A percentile compares a stretch with the other conserved stretches of the same genome.
These are phyloP conservation scores for Arctia plantaginis DNA, from an alignment of 2,888 invertebrate species.

Conservation along the genomic window DNA sequence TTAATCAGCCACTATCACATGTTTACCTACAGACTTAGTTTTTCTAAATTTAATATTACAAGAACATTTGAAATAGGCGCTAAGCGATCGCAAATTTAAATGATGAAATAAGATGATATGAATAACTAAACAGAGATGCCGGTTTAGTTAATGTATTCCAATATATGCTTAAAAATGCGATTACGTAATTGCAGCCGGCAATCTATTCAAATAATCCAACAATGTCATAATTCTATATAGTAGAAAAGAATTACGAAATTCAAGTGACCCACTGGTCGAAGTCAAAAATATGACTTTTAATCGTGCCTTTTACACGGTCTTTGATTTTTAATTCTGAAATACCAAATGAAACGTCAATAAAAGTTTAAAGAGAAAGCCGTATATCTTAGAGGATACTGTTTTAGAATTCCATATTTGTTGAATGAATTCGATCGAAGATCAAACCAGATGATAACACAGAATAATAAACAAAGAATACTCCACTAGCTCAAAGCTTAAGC, in stretches of 20 bases:
- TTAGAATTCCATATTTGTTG: background rate
- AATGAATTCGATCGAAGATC: background rate
- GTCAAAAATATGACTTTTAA: background rate
- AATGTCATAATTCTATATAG: conserved; percentile 36
- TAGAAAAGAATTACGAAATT: conserved; percentile 8
- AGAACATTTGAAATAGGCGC: background rate
- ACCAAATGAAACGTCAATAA: background rate
- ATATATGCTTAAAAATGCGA: conserved; percentile 23
- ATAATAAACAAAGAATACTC: background rate
- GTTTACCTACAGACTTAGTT: too few species aligned
- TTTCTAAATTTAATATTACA: too few species aligned
- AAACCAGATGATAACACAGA: background rate
- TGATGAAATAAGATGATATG: background rate
- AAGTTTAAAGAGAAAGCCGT: background rate
- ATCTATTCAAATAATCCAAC: conserved; percentile 37
- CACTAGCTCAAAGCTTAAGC: background rate
- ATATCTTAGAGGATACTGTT: background rate
- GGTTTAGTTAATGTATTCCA: conserved; percentile 46
- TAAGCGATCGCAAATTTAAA: background rate
- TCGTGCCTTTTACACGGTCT: background rate
- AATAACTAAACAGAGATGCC: conserved; percentile 34
- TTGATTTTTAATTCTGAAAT: background rate
- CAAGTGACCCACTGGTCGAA: conserved; percentile 2
- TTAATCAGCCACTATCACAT: background rate
- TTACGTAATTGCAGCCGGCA: conserved; percentile 36